Evolutionary conservation across 2,113 vertebrate genomes (phyloP).

Genomic region (Phaethon lepturus): DNA sequence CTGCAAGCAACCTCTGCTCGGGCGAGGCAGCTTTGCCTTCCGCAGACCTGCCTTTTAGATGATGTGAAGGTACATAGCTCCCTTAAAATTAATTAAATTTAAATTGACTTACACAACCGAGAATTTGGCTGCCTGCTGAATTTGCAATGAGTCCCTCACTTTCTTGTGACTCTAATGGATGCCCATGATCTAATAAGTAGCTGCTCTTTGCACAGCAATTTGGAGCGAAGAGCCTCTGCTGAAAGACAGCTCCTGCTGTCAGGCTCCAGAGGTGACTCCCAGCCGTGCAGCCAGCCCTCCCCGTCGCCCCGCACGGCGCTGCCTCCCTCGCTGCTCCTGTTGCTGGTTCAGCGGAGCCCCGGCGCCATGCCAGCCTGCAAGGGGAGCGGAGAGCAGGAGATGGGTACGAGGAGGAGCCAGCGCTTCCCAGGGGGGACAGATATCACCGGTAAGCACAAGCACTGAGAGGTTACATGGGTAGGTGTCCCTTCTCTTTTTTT

Average conservation of each 20-base stretch:
- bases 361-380: neutral
- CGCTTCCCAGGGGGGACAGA: neutral
- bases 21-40: neutral
- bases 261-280: neutral
- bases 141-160: neutral
- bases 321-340: neutral
- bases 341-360: neutral
- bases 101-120: neutral
- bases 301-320: fast-evolving
- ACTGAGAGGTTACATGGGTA: neutral
- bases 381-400: neutral
- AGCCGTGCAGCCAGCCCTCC: neutral
- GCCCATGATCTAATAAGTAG: neutral
- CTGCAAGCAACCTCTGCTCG: neutral
- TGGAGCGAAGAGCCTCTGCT: neutral
- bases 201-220: neutral
- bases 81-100: slow-evolving; percentile 7
- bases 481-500: neutral
- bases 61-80: neutral
- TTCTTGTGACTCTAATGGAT: neutral
- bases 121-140: neutral
- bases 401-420: neutral
- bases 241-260: neutral
- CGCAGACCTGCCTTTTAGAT: neutral
- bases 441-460: neutral